Conservation (phyloP, 1,140 invertebrate species). For the Colletes latitarsis region DNA sequence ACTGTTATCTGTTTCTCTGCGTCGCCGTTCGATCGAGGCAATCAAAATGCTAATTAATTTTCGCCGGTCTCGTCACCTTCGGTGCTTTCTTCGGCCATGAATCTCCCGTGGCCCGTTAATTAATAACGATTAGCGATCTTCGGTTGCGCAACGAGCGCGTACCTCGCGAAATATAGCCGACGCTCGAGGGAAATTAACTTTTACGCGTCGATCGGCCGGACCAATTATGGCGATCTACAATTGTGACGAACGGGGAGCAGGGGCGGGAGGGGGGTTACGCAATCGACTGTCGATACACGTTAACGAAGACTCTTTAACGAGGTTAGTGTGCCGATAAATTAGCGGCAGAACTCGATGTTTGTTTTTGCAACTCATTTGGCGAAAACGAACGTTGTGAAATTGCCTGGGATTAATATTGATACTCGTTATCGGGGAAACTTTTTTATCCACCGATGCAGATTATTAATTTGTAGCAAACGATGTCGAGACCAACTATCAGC, state of each 20-base stretch:
- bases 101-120: slow-evolving; percentile 3
- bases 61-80: not conserved
- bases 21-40: not conserved
- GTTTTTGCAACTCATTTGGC: not conserved
- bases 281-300: not conserved
- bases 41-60: slow-evolving; percentile 38
- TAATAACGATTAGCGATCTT: slow-evolving; percentile 21
- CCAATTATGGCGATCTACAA: slow-evolving; percentile 18
- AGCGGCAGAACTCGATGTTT: not conserved
- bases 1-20: not conserved
- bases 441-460: not conserved
- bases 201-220: not conserved
- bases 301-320: not conserved
- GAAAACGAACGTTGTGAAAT: slow-evolving; percentile 1
- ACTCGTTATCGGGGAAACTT: not conserved
- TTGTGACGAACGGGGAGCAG: too few relatives aligned
- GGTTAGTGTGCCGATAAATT: slow-evolving; percentile 7
- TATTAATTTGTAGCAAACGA: not conserved
- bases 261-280: not conserved
- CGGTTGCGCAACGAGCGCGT: not conserved
- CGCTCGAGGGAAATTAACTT: not conserved
- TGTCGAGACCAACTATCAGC: too few relatives aligned
- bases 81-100: not conserved
- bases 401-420: not conserved
- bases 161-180: not conserved